Conservation (phyloP, 2,888 invertebrate genomes). For the Drosophila vallismaia region DNA sequence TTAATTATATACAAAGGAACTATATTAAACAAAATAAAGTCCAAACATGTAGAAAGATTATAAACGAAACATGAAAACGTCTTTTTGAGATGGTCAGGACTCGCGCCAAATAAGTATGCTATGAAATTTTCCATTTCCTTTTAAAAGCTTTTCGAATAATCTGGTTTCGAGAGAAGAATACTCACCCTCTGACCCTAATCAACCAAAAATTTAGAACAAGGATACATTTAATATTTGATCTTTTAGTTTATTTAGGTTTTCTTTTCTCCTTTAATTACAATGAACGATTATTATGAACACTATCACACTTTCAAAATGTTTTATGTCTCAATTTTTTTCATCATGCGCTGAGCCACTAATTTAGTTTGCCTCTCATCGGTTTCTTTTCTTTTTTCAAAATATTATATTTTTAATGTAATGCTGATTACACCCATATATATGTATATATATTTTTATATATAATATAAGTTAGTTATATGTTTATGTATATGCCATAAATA, state of each 20-base stretch:
- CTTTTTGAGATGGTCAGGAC: slow-evolving; percentile 1
- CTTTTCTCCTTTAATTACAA: slow-evolving; percentile 57
- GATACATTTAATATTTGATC: slow-evolving; percentile 54
- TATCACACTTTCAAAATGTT: slow-evolving; percentile 81
- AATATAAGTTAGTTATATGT: slow-evolving; percentile 70
- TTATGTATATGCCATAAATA: slow-evolving; percentile 69
- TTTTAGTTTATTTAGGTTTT: slow-evolving; percentile 57
- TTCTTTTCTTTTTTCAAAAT: slow-evolving; percentile 16
- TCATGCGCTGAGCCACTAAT: slow-evolving; percentile 67
- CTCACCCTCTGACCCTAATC: neutral
- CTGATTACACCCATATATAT: slow-evolving; percentile 66
- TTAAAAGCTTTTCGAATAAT: no score
- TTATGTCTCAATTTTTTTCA: slow-evolving; percentile 50
- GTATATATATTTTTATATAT: slow-evolving; percentile 69
- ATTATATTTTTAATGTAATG: slow-evolving; percentile 59
- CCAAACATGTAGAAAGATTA: slow-evolving; percentile 71
- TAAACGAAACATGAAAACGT: slow-evolving; percentile 23
- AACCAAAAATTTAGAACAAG: neutral
- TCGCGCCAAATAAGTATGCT: neutral
- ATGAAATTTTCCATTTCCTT: no score
- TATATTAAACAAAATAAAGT: slow-evolving; percentile 64
- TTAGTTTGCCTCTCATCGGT: slow-evolving; percentile 45
- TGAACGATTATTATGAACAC: slow-evolving; percentile 77
- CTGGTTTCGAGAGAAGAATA: neutral
- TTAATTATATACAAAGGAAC: slow-evolving; percentile 47